Conservation (phyloP, 2,888 invertebrate genomes). For the Cephus rjabovi region DNA sequence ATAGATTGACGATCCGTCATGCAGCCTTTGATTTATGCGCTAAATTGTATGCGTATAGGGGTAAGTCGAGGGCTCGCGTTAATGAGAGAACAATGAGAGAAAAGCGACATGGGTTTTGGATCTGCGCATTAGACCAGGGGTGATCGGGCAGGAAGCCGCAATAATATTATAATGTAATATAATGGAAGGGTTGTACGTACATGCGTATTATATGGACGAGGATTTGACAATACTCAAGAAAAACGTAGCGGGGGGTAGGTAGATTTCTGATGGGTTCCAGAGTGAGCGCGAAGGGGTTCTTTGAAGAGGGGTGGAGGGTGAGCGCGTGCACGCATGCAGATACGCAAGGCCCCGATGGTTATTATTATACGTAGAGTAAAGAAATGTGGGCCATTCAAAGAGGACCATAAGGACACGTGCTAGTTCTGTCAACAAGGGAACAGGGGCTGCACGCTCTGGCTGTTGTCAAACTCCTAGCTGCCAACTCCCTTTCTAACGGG, state of each 20-base stretch:
- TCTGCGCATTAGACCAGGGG: neutral
- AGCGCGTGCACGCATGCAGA: constrained; percentile 4
- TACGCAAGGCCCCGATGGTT: constrained; percentile 19
- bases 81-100: constrained; percentile 1
- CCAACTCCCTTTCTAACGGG: constrained; percentile 13
- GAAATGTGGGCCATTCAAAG: constrained; percentile 37
- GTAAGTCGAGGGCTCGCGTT: neutral
- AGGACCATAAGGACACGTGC: constrained; percentile 28
- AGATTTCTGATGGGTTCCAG: neutral
- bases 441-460: constrained; percentile 11
- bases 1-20: neutral
- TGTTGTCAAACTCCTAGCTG: constrained; percentile 27
- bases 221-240: constrained; percentile 24
- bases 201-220: neutral
- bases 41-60: neutral
- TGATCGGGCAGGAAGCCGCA: constrained; percentile 31
- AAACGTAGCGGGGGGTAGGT: constrained; percentile 2
- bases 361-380: constrained; percentile 24
- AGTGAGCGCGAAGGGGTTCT: constrained; percentile 16
- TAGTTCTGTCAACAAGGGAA: constrained; percentile 27
- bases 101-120: neutral
- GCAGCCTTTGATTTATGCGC: neutral
- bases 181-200: neutral
- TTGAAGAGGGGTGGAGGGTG: constrained; percentile 14
- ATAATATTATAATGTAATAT: constrained; percentile 21